These are phyloP conservation scores for Probaryconus sp. DNA, from an alignment of 1,140 invertebrate species.

Conservation along the genomic window DNA sequence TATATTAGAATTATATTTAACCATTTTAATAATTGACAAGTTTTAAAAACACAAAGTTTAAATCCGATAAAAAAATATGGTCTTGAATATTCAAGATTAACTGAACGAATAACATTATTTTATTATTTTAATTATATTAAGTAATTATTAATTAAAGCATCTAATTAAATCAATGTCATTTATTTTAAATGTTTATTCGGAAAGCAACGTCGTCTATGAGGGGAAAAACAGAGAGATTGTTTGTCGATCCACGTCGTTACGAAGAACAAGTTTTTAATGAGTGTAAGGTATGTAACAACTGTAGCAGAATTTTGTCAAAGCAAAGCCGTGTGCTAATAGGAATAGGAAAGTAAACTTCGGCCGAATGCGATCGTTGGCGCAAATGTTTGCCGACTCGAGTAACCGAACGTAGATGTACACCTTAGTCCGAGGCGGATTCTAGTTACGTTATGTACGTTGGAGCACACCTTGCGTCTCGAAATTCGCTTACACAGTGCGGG, in stretches of 20 bases:
- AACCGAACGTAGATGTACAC: slow-evolving; percentile 56
- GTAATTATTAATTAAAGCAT: too few species aligned
- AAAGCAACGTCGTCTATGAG: not conserved
- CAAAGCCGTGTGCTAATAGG: slow-evolving; percentile 68
- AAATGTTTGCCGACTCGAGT: slow-evolving; percentile 68
- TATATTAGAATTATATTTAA: too few species aligned
- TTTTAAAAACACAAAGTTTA: too few species aligned
- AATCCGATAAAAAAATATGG: too few species aligned
- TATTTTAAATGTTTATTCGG: not conserved
- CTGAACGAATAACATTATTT: too few species aligned
- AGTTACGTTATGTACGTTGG: slow-evolving; percentile 57
- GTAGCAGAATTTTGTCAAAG: slow-evolving; percentile 67
- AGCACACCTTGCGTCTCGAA: slow-evolving; percentile 55
- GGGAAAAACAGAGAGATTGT: slow-evolving; percentile 14
- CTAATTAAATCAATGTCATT: too few species aligned
- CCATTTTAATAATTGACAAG: too few species aligned
- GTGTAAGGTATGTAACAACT: slow-evolving; percentile 40
- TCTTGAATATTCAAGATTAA: too few species aligned
- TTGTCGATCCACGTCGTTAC: slow-evolving; percentile 20
- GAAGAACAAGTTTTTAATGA: slow-evolving; percentile 47
- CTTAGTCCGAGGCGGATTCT: slow-evolving; percentile 52
- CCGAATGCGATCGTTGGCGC: slow-evolving; percentile 67
- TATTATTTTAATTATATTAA: too few species aligned
- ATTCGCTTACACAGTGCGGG: slow-evolving; percentile 59
- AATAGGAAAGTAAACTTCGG: slow-evolving; percentile 69